A percentile compares a stretch with the other conserved stretches of the same genome.
Conservation (phyloP, 2,113 vertebrate genomes). For the Neotoma lepida region DNA sequence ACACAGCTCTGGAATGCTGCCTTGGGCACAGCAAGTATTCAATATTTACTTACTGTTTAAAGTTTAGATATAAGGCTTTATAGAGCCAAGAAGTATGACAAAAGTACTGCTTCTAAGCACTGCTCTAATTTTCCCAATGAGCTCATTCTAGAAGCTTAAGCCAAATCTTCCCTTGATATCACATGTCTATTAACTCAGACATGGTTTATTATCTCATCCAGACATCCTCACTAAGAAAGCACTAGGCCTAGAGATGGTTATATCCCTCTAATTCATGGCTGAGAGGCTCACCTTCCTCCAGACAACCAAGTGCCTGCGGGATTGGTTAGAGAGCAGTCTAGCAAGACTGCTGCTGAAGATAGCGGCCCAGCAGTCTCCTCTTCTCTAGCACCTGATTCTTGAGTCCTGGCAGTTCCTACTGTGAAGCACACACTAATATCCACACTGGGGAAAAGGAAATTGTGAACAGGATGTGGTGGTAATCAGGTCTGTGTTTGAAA, state of each 20-base stretch:
- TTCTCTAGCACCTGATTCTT: not conserved
- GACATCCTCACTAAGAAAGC: conserved; percentile 34
- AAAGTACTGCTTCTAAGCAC: conserved; percentile 17
- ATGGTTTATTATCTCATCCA: conserved; percentile 30
- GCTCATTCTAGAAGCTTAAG: conserved; percentile 62
- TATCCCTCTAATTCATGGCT: not conserved
- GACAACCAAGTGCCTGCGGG: not conserved
- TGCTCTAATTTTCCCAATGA: conserved; percentile 53
- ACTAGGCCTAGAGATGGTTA: not conserved
- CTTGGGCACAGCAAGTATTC: conserved; percentile 8
- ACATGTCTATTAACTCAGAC: conserved; percentile 23
- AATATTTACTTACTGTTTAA: not conserved
- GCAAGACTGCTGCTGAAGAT: not conserved
- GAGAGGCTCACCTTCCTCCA: not conserved
- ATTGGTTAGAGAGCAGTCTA: not conserved
- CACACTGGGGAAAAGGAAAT: not conserved
- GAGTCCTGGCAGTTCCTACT: not conserved
- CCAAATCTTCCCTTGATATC: conserved; percentile 55
- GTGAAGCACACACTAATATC: not conserved
- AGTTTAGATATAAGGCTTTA: conserved; percentile 28
- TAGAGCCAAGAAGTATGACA: not conserved
- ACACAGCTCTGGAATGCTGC: conserved; percentile 35
- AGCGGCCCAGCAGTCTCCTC: not conserved
- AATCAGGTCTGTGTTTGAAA: not conserved
- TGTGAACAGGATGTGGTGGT: not conserved